These are phyloP conservation scores for Chloroclystis v-ata DNA, from an alignment of 2,888 invertebrate genomes.

Conservation along the genomic window DNA sequence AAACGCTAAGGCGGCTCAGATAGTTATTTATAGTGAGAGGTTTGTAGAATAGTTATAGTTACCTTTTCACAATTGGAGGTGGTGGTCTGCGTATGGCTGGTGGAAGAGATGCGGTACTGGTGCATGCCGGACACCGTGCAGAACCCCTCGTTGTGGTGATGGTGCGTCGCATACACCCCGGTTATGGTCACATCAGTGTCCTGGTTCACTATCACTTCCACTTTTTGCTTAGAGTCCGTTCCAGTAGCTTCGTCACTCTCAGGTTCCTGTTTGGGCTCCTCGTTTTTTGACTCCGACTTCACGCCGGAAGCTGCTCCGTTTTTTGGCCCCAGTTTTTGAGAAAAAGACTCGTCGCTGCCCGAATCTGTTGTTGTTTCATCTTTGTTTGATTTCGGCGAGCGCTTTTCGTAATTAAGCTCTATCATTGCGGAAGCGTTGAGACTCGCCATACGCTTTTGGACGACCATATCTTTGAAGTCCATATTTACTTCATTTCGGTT, in stretches of 20 bases:
- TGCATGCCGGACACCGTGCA: constrained; percentile 90
- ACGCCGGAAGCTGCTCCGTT: constrained; percentile 75
- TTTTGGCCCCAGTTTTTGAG: constrained; percentile 64
- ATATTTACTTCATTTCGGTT: constrained; percentile 81
- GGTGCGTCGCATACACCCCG: constrained; percentile 89
- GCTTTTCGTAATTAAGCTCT: constrained; percentile 91
- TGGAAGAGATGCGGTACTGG: constrained; percentile 90
- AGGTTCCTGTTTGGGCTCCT: constrained; percentile 64
- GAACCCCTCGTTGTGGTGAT: constrained; percentile 84
- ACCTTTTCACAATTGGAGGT: constrained; percentile 86
- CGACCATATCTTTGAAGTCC: constrained; percentile 92
- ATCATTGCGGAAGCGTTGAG: constrained; percentile 93
- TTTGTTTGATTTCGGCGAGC: constrained; percentile 77
- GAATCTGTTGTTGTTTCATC: constrained; percentile 79
- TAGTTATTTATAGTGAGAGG: too few relatives aligned
- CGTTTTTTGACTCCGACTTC: constrained; percentile 73
- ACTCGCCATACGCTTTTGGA: constrained; percentile 93
- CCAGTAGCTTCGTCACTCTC: constrained; percentile 55
- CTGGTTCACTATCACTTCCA: constrained; percentile 89
- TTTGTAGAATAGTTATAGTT: constrained; percentile 28
- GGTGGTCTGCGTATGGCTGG: constrained; percentile 90
- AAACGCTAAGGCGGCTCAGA: too few relatives aligned
- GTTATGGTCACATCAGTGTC: constrained; percentile 93
- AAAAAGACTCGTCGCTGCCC: constrained; percentile 73
- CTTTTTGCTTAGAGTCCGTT: constrained; percentile 75